phyloP scores from a whole-genome alignment of 2,797 vertebrate species.

The Bryconaethiops microstoma region DNA sequence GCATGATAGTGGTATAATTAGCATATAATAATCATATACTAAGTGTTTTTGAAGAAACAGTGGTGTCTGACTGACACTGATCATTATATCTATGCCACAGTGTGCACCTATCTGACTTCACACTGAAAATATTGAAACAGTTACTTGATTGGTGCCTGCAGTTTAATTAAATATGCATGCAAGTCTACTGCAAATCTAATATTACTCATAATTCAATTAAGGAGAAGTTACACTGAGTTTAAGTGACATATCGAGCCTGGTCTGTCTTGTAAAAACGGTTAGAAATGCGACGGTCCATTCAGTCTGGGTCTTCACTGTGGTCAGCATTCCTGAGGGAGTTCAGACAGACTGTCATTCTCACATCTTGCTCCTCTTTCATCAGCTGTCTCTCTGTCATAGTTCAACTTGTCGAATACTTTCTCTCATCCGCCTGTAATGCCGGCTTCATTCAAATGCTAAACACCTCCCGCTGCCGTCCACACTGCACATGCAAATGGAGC shows the following conservation, averaged over 20 bases:
- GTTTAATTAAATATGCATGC: no score
- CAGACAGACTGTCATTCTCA: constrained; percentile 20
- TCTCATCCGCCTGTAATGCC: constrained; percentile 27
- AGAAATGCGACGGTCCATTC: constrained; percentile 23
- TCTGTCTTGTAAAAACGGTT: constrained; percentile 9
- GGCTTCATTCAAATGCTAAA: constrained; percentile 48
- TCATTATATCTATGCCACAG: no score
- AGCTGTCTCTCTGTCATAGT: constrained; percentile 37
- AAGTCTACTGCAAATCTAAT: no score
- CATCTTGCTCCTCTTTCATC: constrained; percentile 11
- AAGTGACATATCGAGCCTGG: neutral
- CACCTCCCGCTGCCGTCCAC: neutral
- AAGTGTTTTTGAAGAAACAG: no score
- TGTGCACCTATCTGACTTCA: no score
- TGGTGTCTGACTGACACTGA: no score
- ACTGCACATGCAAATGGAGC: neutral
- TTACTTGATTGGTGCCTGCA: no score
- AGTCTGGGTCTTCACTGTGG: neutral
- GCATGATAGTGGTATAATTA: no score
- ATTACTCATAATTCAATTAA: no score
- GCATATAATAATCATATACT: no score
- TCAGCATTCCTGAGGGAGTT: constrained; percentile 13
- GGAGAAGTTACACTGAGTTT: neutral
- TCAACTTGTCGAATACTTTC: constrained; percentile 20
- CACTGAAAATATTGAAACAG: no score